Evolutionary conservation across 2,888 invertebrate genomes (phyloP), one percentile per base, ranked within the genome.

Genomic region (Nycteola revayana): DNA sequence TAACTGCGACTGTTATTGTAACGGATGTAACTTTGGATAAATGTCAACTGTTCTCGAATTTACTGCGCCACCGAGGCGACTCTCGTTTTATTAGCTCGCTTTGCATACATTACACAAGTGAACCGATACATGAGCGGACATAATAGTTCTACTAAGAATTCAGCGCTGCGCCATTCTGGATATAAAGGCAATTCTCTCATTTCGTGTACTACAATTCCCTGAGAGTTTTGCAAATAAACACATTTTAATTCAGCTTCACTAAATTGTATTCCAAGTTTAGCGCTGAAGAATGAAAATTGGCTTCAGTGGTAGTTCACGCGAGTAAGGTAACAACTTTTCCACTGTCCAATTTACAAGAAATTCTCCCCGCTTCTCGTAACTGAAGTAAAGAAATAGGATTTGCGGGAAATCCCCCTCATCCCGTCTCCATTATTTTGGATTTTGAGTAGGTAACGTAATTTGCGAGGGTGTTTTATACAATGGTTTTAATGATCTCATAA

Each of bases 1-100:
- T 73, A 75, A 75, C 79, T 73, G 77, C 75, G 66, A 75, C 76
- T 78, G 81, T 83, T 86, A 86, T 84, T 83, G 83, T 83, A 79
- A 81, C 78, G 82, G 78, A 86, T 84, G 85, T 83, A 79, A 83
- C 82, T 86, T 83, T 79, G 85, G 81, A 86, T 87, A 86, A 86
- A 84, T 75, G 86, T 87, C 86, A 79, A 82, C 80, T 77, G 76
- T 74, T 73, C 76, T 72, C 70, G 72, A 82, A 86, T 86, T 84
- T 84, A 86, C 66, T 76, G 77, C 77, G 68, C 64, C 59, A 61
- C 66, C 66, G 66, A 58, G 57, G 65, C 74, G 69, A 71, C 61
- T 71, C 65, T 72, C 73, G 69, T 76, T 83, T 79, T 85, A 84
- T 85, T 85, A 83, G 82, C 75, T 75, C 77, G 75, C 74, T 78